Evolutionary conservation across 2,888 invertebrate genomes (phyloP), one percentile per base, ranked within the genome.

Genomic region (Proisotoma minuta): DNA sequence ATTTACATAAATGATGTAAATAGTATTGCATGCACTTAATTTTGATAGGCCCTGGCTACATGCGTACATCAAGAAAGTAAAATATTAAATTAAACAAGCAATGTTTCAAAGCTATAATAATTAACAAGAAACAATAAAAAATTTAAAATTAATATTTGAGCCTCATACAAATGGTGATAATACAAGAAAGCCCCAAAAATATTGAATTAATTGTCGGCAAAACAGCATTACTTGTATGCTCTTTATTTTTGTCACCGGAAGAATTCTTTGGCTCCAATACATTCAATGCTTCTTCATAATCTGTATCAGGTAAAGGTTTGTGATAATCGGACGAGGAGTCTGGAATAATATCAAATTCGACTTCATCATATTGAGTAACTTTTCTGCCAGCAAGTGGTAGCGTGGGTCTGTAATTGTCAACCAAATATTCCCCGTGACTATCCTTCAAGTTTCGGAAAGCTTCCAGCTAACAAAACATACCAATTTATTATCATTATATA

Each of bases 371-470:
- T 15, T 65, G 49, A 1, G 23, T 54, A 1, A 68, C 61, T 18
- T 49, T 61, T 20, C 73, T 43, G 22, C 62, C 61, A 3, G 58
- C 58, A 2, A 66, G 53, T n/a, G 69, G 65, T 57, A 70, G 68
- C 0, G 66, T 53, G 2, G 71, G 73, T 20, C 73, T 52, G 57
- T 54, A 70, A 56, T 73, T 73, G 58, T 73, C 68, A n/a, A 68
- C 67, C 18, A 72, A 29, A 3, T 56, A 52, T 15, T 61, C 58
- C 1, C 39, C 60, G 34, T 60, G 52, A n/a, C 56, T 40, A 40
- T 71, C 70, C 23, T 64, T 60, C 15, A 65, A 57, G 2, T 18
- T 50, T 47, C 63, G 50, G 62, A 73, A 71, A 22, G 59, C 59
- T 2, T 65, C 57, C 43, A 70, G 53, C 71, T 73, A 47, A 12